Evolutionary conservation across 64 coral and sea anemone species (phyloP), one percentile per base, ranked within the genome.

Genomic region (Catalaphyllia jardinei): DNA sequence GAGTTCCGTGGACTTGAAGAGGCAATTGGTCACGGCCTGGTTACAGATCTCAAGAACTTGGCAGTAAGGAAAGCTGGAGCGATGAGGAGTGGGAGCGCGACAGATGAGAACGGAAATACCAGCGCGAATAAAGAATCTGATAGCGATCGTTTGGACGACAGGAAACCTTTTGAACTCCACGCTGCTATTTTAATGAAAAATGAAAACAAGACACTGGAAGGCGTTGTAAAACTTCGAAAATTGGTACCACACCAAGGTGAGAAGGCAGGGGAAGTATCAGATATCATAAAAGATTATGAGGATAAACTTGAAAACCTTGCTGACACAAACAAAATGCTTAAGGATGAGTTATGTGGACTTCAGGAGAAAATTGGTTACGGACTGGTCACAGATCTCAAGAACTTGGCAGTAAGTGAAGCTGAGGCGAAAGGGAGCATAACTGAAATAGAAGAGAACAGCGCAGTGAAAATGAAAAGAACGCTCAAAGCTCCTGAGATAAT

Each of bases 401-500:
- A 73, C 0, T 10, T 25, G 11, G 76, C 50, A 25, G 9, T 29
- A 4, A 27, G 4, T 10, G 55, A 79, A 29, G 49, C 10, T 24
- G 74, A 77, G 16, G 39, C 1, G 22, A 50, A 22, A 1, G 39
- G n/a, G 10, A 31, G 16, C 4, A 11, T 1, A 7, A 4, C 1
- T 20, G 51, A 79, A 5, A 27, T 24, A 24, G 25, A 22, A 14
- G 76, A 55, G 31, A 39, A 22, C 17, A 15, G 4, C 15, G 55
- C 2, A 2, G 51, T 62, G 73, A 88, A 67, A 25, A 51, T 28
- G 3, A 33, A 59, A 25, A 17, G 50, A 29, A 62, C 7, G 30
- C 30, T 88, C 4, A 60, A 60, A 33, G 86, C 86, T 20, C 42
- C 73, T 62, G 54, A 76, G 6, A 22, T 88, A 28, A 76, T 88